Evolutionary conservation across 2,797 vertebrate genomes (phyloP).

Genomic region (Tokudaia muenninki): DNA sequence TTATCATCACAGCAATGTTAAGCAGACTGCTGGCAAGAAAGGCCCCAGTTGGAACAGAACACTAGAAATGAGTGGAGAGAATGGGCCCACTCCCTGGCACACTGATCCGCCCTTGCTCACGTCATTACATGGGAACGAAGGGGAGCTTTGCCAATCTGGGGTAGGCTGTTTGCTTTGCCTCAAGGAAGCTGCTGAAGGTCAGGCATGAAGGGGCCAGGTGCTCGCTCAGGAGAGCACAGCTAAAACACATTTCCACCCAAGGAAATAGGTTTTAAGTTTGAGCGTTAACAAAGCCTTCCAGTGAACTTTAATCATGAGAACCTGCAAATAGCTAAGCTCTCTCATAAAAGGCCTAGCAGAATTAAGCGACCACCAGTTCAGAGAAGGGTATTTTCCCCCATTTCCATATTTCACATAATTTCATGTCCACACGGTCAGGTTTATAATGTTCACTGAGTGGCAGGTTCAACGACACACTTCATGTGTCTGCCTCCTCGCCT

Average conservation of each 20-base stretch:
- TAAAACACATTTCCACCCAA: constrained; percentile 75
- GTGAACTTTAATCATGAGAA: constrained; percentile 74
- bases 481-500: constrained; percentile 30
- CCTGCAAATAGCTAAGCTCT: constrained; percentile 65
- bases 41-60: constrained; percentile 22
- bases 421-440: constrained; percentile 54
- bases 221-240: constrained; percentile 79
- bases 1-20: not conserved
- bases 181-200: constrained; percentile 62
- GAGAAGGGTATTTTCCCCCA: constrained; percentile 38
- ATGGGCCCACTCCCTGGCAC: not conserved
- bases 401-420: constrained; percentile 69
- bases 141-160: constrained; percentile 77
- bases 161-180: constrained; percentile 65
- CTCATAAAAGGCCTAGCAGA: constrained; percentile 30
- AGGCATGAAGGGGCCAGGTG: constrained; percentile 50
- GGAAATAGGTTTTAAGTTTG: constrained; percentile 70
- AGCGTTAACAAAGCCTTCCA: constrained; percentile 53
- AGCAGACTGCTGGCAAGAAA: constrained; percentile 68
- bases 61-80: not conserved
- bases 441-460: constrained; percentile 64
- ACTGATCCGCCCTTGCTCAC: constrained; percentile 36
- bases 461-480: constrained; percentile 75
- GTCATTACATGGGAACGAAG: constrained; percentile 57
- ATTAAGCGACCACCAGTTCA: constrained; percentile 22